Evolutionary conservation across 1,140 invertebrate species (phyloP), one percentile per base, ranked within the genome.

Genomic region (Penaeus japonicus): DNA sequence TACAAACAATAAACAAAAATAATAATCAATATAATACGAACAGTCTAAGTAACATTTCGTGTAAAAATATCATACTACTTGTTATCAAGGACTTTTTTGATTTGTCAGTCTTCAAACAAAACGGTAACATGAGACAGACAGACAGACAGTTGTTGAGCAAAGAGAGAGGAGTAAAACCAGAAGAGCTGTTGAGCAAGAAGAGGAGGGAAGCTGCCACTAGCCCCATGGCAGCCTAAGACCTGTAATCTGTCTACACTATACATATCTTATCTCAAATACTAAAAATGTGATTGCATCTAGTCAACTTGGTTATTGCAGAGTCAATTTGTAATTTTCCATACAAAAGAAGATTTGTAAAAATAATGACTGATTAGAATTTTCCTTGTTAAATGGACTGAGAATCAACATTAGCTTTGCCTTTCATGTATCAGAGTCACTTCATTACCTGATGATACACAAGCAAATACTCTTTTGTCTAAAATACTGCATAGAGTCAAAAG

Each of bases 381-480:
- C 53, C n/a, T 75, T 82, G 24, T 82, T 59, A 39, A 85, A 75
- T 82, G 62, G 78, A 81, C 81, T 87, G 59, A 87, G 79, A 73
- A 81, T 73, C 53, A 87, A 87, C 39, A 80, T 81, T 53, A 81
- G 47, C 79, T 35, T 83, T 35, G n/a, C 30, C 30, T 32, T 57
- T 62, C 81, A 57, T 79, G 57, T 81, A 70, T 70, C 79, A 73
- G 62, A 82, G 59, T 87, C 78, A 81, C 47, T 81, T 82, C 79
- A 73, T 84, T 73, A 82, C 85, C 79, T 87, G 84, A 85, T 75
- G 78, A 82, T 70, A 81, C 85, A 54, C 62, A 77, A 87, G 55
- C 79, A 87, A 82, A 87, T 87, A 87, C 85, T 85, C 84, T 85
- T 85, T 75, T 85, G 62, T 87, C 85, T 87, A 87, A 78, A 87